These are phyloP conservation scores for Tipula confusa DNA, from an alignment of 2,888 invertebrate species.

Conservation along the genomic window DNA sequence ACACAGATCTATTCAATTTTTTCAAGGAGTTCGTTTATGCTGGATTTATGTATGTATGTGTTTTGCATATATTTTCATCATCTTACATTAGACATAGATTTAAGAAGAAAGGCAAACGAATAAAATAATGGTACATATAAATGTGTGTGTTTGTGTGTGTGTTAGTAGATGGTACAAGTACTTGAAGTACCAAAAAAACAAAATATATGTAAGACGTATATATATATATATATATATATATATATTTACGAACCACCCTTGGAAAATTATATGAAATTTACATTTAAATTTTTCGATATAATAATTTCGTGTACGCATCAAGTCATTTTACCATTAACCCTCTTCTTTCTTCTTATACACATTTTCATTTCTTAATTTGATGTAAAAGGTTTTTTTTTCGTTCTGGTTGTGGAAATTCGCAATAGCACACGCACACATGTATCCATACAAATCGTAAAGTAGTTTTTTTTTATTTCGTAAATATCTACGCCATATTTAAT, in stretches of 20 bases:
- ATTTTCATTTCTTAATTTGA: neutral
- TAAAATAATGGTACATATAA: neutral
- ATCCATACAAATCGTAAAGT: neutral
- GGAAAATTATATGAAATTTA: neutral
- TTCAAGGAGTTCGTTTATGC: neutral
- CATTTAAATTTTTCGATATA: neutral
- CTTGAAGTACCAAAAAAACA: neutral
- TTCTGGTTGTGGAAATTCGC: neutral
- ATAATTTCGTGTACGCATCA: neutral
- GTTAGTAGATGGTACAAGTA: neutral
- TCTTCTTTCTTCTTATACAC: neutral
- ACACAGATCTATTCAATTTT: neutral
- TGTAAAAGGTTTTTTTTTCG: neutral
- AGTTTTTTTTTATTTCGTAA: neutral
- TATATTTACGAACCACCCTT: neutral
- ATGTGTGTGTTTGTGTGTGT: too few species aligned
- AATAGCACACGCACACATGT: neutral
- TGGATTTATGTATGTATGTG: too few species aligned
- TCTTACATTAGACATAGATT: neutral
- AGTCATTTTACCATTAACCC: neutral
- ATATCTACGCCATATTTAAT: constrained; percentile 15
- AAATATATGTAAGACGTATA: neutral
- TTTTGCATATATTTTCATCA: neutral
- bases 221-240: too few species aligned
- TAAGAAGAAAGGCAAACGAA: neutral